Base-by-base conservation (phyloP, 2,113 vertebrate species). In the Sylvia atricapilla region DNA sequence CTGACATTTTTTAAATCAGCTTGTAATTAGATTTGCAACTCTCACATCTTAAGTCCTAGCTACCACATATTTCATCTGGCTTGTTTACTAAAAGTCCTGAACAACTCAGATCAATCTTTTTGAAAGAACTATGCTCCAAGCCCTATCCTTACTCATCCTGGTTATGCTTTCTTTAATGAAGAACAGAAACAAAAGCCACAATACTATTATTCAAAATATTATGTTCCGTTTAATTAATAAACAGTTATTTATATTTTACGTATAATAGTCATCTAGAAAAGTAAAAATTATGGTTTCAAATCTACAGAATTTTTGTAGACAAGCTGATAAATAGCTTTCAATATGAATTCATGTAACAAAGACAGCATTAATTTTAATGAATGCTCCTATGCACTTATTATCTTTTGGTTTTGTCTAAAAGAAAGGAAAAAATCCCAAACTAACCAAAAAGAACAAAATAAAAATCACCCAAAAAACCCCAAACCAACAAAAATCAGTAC, bases 11-110 rank as follows among this genome's bases (percentile, higher is more conserved):
- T 47, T 22, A 74, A 84, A 73, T 73, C 55, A 73, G 25, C 10
- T 77, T 84, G 24, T 69, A 84, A 86, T 74, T 79, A 63, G n/a
- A 76, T 84, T 68, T 87, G 23, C 52, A 13, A 80, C 52, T 87
- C 62, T 87, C 58, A 76, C 24, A 47, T 76, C 47, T 59, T 46
- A 72, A 56, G 47, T 47, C 37, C 15, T 74, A 79, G n/a, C 18
- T 76, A 43, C 15, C 11, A 15, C 6, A 35, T 60, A 72, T 58
- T 87, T 92, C 52, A 90, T 30, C 13, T 27, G 35, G 1, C 13
- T 68, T 79, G 73, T 90, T 80, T 72, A 62, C 41, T n/a, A 52
- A 62, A 84, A 43, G 19, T 4, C 2, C 13, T 13, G 31, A 68
- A 44, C 15, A 77, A 73, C 7, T 76, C 24, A 76, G 18, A 83